Conservation (phyloP, 2,797 vertebrate genomes). For the Clarias laeviceps region DNA sequence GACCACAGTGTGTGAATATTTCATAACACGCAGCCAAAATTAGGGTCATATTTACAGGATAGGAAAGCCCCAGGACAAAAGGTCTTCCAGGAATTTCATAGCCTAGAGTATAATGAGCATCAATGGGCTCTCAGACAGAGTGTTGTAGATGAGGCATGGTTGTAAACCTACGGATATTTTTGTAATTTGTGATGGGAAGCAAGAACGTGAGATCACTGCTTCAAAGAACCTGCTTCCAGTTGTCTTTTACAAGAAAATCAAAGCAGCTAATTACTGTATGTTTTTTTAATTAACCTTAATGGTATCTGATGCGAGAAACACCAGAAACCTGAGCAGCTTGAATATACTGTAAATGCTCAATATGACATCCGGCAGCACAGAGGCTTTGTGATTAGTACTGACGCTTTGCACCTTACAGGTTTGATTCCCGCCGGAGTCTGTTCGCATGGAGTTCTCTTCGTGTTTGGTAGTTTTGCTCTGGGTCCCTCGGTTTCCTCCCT, state of each 20-base stretch:
- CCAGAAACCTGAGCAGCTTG: background rate
- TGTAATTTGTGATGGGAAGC: background rate
- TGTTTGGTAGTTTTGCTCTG: too few relatives aligned
- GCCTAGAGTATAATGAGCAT: background rate
- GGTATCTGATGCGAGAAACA: background rate
- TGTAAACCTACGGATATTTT: background rate
- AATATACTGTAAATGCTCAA: background rate
- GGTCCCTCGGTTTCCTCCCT: too few relatives aligned
- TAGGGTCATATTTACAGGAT: background rate
- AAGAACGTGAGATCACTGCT: background rate
- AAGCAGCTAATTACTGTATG: background rate
- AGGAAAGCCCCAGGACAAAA: background rate
- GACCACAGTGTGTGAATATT: constrained; percentile 1
- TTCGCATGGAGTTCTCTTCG: too few relatives aligned
- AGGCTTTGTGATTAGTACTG: too few relatives aligned
- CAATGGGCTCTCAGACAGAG: background rate
- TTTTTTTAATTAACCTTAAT: background rate
- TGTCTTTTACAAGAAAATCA: background rate
- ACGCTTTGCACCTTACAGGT: too few relatives aligned
- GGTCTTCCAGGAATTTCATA: background rate
- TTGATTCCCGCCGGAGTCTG: too few relatives aligned
- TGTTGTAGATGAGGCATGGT: background rate
- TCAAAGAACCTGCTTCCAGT: background rate
- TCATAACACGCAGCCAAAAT: background rate
- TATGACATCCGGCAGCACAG: too few relatives aligned